A percentile compares a stretch with the other conserved stretches of the same genome.
Conservation (phyloP, 1,140 invertebrate species). For the Trichonephila clavipes region DNA sequence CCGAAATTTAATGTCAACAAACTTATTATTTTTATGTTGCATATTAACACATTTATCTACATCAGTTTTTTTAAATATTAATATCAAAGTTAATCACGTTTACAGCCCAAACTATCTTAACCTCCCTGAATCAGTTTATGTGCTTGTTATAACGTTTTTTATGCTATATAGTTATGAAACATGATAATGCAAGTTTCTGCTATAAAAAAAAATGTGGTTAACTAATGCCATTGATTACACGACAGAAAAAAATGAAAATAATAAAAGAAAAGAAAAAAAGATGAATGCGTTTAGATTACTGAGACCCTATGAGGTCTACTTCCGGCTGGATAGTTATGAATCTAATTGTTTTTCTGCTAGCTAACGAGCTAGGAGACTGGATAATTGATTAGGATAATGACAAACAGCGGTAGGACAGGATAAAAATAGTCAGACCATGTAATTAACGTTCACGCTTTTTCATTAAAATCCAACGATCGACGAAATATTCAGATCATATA, state of each 20-base stretch:
- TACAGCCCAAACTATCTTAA: too few species aligned
- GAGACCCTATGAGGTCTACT: conserved; percentile 31
- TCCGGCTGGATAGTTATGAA: conserved; percentile 63
- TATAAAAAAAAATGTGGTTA: conserved; percentile 1
- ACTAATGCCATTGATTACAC: not conserved
- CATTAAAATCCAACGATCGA: conserved; percentile 51
- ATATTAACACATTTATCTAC: too few species aligned
- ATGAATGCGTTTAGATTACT: conserved; percentile 38
- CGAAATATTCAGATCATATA: not conserved
- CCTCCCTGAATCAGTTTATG: too few species aligned
- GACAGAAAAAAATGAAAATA: not conserved
- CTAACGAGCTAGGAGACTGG: conserved; percentile 40
- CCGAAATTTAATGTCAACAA: too few species aligned
- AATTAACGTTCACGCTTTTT: conserved; percentile 69
- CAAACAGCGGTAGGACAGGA: conserved; percentile 38
- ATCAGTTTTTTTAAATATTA: too few species aligned
- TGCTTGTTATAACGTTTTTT: not conserved
- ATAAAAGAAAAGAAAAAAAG: not conserved
- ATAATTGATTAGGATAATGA: conserved; percentile 71
- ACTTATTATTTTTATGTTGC: too few species aligned
- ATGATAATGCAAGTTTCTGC: not conserved
- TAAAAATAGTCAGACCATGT: conserved; percentile 67
- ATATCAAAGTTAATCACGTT: too few species aligned
- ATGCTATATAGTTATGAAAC: not conserved
- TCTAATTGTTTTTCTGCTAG: conserved; percentile 66